Evolutionary conservation across 2,797 vertebrate genomes (phyloP), one percentile per base, ranked within the genome.

Genomic region (Pteropus rufus): DNA sequence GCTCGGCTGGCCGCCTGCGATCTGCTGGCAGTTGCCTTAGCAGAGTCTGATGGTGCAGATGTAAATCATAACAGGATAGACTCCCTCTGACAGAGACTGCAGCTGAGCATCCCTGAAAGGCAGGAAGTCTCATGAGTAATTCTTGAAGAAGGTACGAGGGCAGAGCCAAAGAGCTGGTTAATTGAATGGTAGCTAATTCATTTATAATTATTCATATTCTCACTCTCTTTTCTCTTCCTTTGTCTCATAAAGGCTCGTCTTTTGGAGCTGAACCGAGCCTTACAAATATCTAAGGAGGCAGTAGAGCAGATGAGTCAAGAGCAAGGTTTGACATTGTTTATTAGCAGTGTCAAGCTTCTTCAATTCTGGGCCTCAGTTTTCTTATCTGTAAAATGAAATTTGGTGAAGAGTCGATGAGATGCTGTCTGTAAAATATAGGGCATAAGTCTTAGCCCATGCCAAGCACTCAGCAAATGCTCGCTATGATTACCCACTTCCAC

Each of bases 401-500:
- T 73, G 54, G 10, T 46, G 73, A 69, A 31, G 36, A 67, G 23
- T 23, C 29, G n/a, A 46, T 10, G n/a, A 67, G 36, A 39, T 6
- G 10, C 0, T 39, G 10, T 12, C 46, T 24, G 0, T 65, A 23
- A 62, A 54, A 70, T 16, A 12, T 7, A 7, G 34, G 49, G 10
- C 1, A 0, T 12, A 8, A 0, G 39, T 14, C 29, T 73, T 73
- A 6, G 31, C 15, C 21, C 19, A 6, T 23, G 0, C 49, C 41
- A 4, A 70, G 21, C 41, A 15, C 49, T 70, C 3, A n/a, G 36
- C 16, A 7, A 44, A 2, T 19, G 39, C 7, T 14, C 24, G 34
- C 31, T 49, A 3, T 19, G 29, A 19, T 69, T 69, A 23, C 62
- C 64, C 15, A 75, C 0, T 31, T 26, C 52, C 14, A 39, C 6